These are phyloP conservation scores for Cerastis rubricosa DNA, from an alignment of 2,888 invertebrate genomes.

Conservation along the genomic window DNA sequence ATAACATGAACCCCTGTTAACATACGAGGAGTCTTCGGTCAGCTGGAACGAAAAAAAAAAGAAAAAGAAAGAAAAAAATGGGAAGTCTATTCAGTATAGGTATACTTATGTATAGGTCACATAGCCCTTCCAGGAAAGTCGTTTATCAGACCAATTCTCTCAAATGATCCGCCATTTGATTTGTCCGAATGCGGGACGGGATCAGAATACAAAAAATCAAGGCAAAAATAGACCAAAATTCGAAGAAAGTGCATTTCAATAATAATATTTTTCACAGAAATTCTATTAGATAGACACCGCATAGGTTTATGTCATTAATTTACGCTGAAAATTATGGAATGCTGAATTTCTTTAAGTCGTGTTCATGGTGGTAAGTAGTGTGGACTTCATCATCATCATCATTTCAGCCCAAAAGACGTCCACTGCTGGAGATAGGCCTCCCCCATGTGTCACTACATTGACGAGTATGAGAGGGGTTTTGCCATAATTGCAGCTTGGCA, in stretches of 20 bases:
- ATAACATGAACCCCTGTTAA: background rate
- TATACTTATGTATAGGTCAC: constrained; percentile 7
- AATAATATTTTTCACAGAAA: background rate
- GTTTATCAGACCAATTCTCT: constrained; percentile 49
- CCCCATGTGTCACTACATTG: no score
- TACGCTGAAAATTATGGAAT: background rate
- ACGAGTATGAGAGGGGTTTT: no score
- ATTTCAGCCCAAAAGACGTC: no score
- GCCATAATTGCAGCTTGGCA: no score
- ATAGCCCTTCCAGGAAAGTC: constrained; percentile 41
- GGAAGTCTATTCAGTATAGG: background rate
- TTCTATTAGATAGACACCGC: background rate
- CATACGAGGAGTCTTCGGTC: background rate
- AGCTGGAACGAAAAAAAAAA: background rate
- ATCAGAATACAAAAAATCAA: constrained; percentile 38
- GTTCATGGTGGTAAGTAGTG: background rate
- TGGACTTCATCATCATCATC: no score
- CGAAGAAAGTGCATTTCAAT: background rate
- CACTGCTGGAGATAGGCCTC: no score
- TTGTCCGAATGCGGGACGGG: constrained; percentile 37
- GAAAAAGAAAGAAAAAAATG: background rate
- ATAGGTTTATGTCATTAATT: background rate
- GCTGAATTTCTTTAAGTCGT: background rate
- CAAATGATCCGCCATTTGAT: constrained; percentile 55
- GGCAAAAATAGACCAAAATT: background rate